Evolutionary conservation across 1,140 invertebrate species (phyloP), one percentile per base, ranked within the genome.

Genomic region (Panagrolaimus sp.): DNA sequence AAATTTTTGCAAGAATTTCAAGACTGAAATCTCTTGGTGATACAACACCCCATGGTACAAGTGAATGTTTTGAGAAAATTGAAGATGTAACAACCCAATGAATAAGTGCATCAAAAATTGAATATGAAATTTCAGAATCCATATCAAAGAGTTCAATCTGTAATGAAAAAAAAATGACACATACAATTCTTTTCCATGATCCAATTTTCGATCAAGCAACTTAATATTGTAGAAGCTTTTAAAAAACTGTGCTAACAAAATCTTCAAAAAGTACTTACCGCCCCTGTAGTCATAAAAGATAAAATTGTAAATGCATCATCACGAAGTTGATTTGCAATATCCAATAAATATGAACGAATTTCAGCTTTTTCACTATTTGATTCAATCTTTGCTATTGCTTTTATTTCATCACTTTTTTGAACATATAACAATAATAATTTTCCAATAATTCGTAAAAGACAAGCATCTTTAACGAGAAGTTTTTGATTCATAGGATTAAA

Each of bases 1-100:
- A 96, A 71, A 98, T 86, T 84, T 98, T 98, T 85, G 92, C 95
- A n/a, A 99, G 85, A 25, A 93, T 91, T 85, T 99, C 96, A 61
- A 65, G 61, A 13, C 47, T 71, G 20, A 74, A 25, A 25, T 48
- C 71, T 63, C 70, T 66, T 11, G 78, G 79, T 9, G 67, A 67
- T 8, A 80, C 47, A 16, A 68, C 13, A 9, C 76, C 75, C 25
- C 43, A 27, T 11, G 67, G 66, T 8, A 63, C 61, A 20, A 80
- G 63, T 42, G 73, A 68, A 64, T 80, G 78, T n/a, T 62, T 57
- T 7, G 78, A 72, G 38, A 74, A 57, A n/a, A 75, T 23, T 27
- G 69, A 71, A 20, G 69, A 68, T 13, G 71, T 70, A 9, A 78
- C 67, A 13, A 69, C 48, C 80, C 80, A 82, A 53, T 81, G 74